Evolutionary conservation across 2,797 vertebrate genomes (phyloP).

Genomic region (Anabacerthia variegaticeps): DNA sequence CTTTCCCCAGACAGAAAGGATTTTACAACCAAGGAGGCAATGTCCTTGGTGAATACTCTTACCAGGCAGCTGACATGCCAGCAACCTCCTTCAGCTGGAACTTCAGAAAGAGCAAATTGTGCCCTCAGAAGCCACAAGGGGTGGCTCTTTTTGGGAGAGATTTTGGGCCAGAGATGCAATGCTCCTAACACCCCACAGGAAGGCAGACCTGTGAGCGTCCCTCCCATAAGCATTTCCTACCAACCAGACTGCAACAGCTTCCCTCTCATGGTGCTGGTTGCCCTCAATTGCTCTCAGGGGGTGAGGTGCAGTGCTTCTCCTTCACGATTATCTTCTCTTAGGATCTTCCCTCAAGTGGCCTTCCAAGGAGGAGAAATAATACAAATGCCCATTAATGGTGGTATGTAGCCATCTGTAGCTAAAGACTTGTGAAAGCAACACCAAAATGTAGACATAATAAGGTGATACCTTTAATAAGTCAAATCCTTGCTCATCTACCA

Average conservation of each 20-base stretch:
- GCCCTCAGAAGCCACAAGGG: not conserved
- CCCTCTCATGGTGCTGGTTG: not conserved
- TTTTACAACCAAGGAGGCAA: not conserved
- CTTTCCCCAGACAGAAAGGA: not conserved
- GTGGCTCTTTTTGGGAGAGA: not conserved
- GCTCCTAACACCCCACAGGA: not conserved
- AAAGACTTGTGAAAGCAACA: not conserved
- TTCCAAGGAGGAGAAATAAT: not conserved
- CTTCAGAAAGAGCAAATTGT: not conserved
- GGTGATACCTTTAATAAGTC: not conserved
- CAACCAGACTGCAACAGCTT: not conserved
- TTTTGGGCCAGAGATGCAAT: not conserved
- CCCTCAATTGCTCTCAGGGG: fast-evolving
- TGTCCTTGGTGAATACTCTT: not conserved
- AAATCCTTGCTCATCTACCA: not conserved
- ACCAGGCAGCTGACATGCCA: not conserved
- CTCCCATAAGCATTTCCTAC: not conserved
- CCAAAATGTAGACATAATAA: fast-evolving
- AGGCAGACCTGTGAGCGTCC: not conserved
- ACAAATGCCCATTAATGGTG: not conserved
- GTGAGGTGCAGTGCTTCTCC: not conserved
- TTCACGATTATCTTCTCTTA: not conserved
- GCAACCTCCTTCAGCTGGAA: not conserved
- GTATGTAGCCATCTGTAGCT: not conserved
- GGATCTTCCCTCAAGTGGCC: not conserved